Base-by-base conservation (phyloP, 2,797 vertebrate genomes). In the Diplodus puntazzo region DNA sequence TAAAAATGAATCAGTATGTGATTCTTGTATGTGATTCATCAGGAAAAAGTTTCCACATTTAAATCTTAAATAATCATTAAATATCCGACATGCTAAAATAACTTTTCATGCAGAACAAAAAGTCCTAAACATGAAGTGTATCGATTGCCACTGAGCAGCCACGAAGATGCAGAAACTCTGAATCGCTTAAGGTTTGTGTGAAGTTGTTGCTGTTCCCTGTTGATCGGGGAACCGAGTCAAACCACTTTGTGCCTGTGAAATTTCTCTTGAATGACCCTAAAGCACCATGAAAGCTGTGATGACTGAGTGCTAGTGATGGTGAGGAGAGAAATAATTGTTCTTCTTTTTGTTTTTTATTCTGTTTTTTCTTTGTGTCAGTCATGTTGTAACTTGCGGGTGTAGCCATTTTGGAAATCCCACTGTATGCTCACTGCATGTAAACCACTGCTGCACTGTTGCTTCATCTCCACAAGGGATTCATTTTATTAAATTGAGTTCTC, bases 241-340 rank as follows among this genome's bases (percentile, higher is more conserved):
- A 74, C 66, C 85, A 68, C 82, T 79, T 11, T 48, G 86, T 87
- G 84, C 82, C 86, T 88, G 77, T 43, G 4, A 42, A 2, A 61
- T 84, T 87, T 87, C 90, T 90, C 89, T 76, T 20, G 1, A 65
- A 89, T 92, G 92, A 92, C 2, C 89, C 83, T 2, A 13, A 89
- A 86, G 85, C 91, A 27, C 64, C 18, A n/a, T n/a, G 46, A 68
- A 23, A 34, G 14, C 77, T 65, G 52, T 54, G 50, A 59, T 3
- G 58, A 52, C 63, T 45, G 70, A 69, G 83, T 79, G 82, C 82
- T 87, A 0, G 39, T 88, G 84, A 84, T 20, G 90, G 84, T 3
- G 87, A 92, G 17, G 75, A 79, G 88, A 77, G 89, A 88, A 75
- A 61, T 18, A 9, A 2, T 25, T 21, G 14, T 14, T 62, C 20